Conservation (phyloP, 2,888 invertebrate genomes). For the Lepidochrysops patricia region DNA sequence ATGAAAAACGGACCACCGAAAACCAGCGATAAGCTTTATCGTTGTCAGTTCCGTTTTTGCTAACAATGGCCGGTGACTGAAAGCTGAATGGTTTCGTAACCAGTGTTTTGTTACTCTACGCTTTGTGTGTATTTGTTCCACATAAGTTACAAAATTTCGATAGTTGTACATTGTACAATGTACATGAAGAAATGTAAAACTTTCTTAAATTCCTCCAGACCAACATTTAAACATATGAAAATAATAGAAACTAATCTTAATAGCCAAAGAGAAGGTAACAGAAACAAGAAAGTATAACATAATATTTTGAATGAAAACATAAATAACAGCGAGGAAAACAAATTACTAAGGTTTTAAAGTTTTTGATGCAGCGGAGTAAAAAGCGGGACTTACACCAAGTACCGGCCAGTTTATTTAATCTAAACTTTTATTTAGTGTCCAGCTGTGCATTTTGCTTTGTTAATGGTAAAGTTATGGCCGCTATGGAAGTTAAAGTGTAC, state of each 20-base stretch:
- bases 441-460: conserved; percentile 26
- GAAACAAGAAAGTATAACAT: neutral
- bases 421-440: conserved; percentile 28
- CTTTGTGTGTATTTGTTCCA: neutral
- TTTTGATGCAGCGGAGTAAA: conserved; percentile 1
- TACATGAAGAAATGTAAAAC: neutral
- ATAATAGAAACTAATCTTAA: neutral
- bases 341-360: conserved; percentile 4
- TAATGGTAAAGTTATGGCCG: conserved; percentile 27
- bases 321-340: neutral
- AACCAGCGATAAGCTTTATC: conserved; percentile 12
- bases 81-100: conserved; percentile 9
- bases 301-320: conserved; percentile 1
- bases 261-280: neutral
- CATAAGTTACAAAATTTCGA: neutral
- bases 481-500: conserved; percentile 29
- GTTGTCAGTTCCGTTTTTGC: conserved; percentile 2
- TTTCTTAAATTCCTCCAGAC: too few relatives aligned
- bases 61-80: conserved; percentile 4
- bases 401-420: conserved; percentile 27
- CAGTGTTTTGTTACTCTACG: conserved; percentile 1
- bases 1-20: conserved; percentile 11
- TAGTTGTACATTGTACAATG: neutral
- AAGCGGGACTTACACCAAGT: conserved; percentile 2
- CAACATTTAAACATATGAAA: too few relatives aligned